A percentile compares a stretch with the other conserved stretches of the same genome.
Evolutionary conservation across 2,797 vertebrate genomes (phyloP).

Genomic region (Bucorvus abyssinicus): DNA sequence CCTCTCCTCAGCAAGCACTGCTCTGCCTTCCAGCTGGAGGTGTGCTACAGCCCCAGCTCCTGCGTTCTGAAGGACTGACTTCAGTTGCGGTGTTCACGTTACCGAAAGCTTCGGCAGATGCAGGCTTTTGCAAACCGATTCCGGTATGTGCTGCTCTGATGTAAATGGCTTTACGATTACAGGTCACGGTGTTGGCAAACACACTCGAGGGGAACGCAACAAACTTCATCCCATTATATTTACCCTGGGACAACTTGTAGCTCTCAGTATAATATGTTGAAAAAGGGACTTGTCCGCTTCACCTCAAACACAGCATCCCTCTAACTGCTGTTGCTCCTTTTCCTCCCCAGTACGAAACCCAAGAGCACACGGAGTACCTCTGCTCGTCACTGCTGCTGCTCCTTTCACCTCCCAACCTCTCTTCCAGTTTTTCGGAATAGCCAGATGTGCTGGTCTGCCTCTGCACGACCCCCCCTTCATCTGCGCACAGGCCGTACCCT

Average conservation of each 20-base stretch:
- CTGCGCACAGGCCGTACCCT: rapidly evolving
- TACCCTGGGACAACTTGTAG: background rate
- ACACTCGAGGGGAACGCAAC: background rate
- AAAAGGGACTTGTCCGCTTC: background rate
- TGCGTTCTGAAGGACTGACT: rapidly evolving
- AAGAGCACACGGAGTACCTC: background rate
- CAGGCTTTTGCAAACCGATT: background rate
- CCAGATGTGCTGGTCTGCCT: rapidly evolving
- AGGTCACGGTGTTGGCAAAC: background rate
- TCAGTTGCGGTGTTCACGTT: background rate
- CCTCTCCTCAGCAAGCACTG: background rate
- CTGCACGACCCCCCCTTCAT: background rate
- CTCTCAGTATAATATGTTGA: background rate
- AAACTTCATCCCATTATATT: background rate
- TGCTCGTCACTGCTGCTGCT: background rate
- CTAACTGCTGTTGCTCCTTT: background rate
- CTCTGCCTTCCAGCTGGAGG: background rate
- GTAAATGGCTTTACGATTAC: background rate
- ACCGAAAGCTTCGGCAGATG: background rate
- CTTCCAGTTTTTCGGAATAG: background rate
- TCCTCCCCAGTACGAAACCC: background rate
- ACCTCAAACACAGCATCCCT: rapidly evolving
- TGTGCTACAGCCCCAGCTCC: background rate
- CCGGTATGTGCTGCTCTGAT: background rate
- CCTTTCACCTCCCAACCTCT: background rate